Evolutionary conservation across 2,888 invertebrate species (phyloP).

Genomic region (Perithous albicinctus): DNA sequence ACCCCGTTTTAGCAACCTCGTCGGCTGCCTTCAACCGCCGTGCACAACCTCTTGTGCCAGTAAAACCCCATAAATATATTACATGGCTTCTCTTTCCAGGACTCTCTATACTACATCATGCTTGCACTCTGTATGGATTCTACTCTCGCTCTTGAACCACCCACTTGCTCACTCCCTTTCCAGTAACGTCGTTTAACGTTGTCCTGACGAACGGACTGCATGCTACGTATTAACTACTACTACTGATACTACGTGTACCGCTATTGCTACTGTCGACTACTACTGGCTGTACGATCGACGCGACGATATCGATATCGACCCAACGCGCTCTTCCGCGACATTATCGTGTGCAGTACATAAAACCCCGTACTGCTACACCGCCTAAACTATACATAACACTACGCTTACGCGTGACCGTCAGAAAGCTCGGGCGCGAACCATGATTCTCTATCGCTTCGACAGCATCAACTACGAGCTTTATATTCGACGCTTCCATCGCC

Average conservation of each 20-base stretch:
- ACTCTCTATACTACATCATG: background rate
- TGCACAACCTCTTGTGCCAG: background rate
- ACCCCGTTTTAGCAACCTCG: conserved; percentile 54
- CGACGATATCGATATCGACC: conserved; percentile 63
- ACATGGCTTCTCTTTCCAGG: background rate
- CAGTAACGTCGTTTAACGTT: conserved; percentile 40
- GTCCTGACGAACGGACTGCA: conserved; percentile 33
- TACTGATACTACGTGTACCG: background rate
- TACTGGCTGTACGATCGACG: conserved; percentile 44
- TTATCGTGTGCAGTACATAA: conserved; percentile 55
- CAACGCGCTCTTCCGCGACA: conserved; percentile 58
- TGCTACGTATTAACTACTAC: background rate
- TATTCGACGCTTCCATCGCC: conserved; percentile 5
- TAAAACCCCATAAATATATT: conserved; percentile 14
- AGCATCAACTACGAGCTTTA: conserved; percentile 9
- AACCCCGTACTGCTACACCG: conserved; percentile 7
- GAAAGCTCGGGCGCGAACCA: conserved; percentile 26
- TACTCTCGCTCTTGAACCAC: background rate
- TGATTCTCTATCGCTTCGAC: conserved; percentile 45
- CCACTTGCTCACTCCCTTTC: conserved; percentile 38
- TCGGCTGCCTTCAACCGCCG: background rate
- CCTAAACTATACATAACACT: background rate
- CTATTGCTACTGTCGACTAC: conserved; percentile 27
- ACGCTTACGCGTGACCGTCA: conserved; percentile 7
- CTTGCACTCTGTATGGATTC: background rate